phyloP scores from a whole-genome alignment of 2,113 vertebrate species.

The Entomyzon cyanotis region DNA sequence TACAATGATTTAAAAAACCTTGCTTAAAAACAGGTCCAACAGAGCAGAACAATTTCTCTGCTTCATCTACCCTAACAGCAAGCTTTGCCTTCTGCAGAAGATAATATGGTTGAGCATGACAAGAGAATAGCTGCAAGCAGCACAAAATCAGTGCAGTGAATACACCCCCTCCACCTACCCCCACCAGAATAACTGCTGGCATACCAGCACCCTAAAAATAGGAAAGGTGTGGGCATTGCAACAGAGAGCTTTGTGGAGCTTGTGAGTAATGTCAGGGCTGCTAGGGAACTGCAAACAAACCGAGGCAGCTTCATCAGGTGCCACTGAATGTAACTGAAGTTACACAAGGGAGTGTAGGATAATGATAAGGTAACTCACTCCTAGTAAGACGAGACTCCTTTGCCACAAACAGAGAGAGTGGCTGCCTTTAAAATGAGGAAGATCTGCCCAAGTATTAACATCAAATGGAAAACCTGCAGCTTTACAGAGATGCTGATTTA shows the following conservation, averaged over 20 bases:
- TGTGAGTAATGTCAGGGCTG: conserved; percentile 14
- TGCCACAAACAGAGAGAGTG: not conserved
- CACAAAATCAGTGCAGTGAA: not conserved
- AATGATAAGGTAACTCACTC: not conserved
- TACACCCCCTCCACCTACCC: not conserved
- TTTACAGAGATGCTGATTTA: not conserved
- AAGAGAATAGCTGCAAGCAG: not conserved
- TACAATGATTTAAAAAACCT: not conserved
- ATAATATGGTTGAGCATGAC: not conserved
- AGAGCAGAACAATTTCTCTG: not conserved
- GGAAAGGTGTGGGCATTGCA: conserved; percentile 46
- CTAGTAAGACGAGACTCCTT: not conserved
- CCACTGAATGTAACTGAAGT: not conserved
- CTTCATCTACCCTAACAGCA: not conserved
- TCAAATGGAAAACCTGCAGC: not conserved
- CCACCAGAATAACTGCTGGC: not conserved
- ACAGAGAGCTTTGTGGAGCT: not conserved
- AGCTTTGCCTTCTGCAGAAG: not conserved
- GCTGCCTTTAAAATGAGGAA: not conserved
- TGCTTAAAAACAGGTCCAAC: not conserved
- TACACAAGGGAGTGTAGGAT: not conserved
- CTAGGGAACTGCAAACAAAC: conserved; percentile 52
- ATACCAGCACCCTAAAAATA: conserved; percentile 4
- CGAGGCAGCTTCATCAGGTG: not conserved
- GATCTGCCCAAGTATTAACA: not conserved